Evolutionary conservation across 2,797 vertebrate genomes (phyloP).

Genomic region (Acestrorhynchus altus): DNA sequence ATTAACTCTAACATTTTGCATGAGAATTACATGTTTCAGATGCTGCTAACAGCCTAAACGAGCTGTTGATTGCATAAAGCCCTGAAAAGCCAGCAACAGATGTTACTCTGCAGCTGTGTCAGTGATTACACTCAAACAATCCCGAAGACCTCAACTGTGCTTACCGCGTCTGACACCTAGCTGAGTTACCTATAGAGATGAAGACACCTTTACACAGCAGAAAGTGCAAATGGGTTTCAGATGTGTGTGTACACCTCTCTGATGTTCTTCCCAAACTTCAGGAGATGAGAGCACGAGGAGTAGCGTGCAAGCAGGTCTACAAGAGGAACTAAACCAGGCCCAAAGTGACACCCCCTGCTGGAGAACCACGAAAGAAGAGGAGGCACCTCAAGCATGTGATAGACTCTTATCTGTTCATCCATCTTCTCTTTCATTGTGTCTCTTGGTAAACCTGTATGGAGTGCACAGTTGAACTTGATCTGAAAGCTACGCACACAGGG

Average conservation of each 20-base stretch:
- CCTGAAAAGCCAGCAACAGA: conserved; percentile 64
- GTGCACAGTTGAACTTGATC: not conserved
- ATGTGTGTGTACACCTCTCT: not conserved
- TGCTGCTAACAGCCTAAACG: not conserved
- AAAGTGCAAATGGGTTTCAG: not conserved
- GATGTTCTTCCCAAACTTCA: conserved; percentile 54
- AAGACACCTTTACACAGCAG: not conserved
- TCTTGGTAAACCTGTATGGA: conserved; percentile 6
- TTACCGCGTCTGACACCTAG: not conserved
- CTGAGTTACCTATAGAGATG: not conserved
- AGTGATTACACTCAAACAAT: not conserved
- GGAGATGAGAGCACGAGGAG: conserved; percentile 78
- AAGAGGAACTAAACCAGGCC: conserved; percentile 70
- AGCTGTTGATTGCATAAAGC: conserved; percentile 50
- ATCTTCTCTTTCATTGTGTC: not conserved
- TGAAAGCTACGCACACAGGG: too few species aligned
- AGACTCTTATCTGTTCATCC: not conserved
- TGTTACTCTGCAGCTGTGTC: conserved; percentile 63
- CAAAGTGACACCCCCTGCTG: conserved; percentile 34
- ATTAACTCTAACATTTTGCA: not conserved
- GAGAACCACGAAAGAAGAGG: conserved; percentile 41
- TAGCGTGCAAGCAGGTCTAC: conserved; percentile 75
- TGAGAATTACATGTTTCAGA: not conserved
- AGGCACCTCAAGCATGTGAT: conserved; percentile 15
- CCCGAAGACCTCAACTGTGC: not conserved